These are phyloP conservation scores for Myiopsitta monachus DNA, from an alignment of 2,113 vertebrate species.

Conservation along the genomic window DNA sequence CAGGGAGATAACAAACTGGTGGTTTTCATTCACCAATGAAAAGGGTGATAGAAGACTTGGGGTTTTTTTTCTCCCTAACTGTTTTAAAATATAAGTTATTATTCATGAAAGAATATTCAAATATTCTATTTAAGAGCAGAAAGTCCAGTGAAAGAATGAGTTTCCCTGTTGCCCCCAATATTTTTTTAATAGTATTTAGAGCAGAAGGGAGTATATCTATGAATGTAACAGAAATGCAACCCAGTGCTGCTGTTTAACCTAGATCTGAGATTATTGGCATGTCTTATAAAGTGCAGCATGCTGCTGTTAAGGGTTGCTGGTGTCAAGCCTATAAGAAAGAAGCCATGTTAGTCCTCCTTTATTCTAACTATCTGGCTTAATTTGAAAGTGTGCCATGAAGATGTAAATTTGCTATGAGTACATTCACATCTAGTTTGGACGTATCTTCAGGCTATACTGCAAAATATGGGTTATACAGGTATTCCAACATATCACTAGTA, in stretches of 20 bases:
- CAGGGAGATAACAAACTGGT: neutral
- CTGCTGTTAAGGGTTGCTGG: neutral
- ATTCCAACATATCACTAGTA: neutral
- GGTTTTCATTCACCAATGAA: neutral
- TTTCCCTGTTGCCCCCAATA: neutral
- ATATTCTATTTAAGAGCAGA: neutral
- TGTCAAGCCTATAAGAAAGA: neutral
- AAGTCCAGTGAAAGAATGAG: neutral
- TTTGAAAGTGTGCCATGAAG: neutral
- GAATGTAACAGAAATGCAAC: neutral
- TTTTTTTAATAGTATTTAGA: neutral
- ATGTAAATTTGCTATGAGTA: neutral
- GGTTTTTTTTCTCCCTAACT: neutral
- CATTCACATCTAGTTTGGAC: neutral
- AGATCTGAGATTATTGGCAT: neutral
- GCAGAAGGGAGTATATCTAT: neutral
- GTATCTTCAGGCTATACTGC: neutral
- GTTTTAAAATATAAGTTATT: conserved; percentile 14
- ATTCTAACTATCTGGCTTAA: neutral
- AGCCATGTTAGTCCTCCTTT: neutral
- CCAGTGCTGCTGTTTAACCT: neutral
- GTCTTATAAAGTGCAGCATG: neutral
- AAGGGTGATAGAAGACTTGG: neutral
- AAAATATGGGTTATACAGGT: neutral
- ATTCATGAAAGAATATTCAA: neutral